Percentiles rank a stretch among this genome's conserved stretches.
Conservation (phyloP, 2,113 vertebrate genomes). For the Hippotragus niger region DNA sequence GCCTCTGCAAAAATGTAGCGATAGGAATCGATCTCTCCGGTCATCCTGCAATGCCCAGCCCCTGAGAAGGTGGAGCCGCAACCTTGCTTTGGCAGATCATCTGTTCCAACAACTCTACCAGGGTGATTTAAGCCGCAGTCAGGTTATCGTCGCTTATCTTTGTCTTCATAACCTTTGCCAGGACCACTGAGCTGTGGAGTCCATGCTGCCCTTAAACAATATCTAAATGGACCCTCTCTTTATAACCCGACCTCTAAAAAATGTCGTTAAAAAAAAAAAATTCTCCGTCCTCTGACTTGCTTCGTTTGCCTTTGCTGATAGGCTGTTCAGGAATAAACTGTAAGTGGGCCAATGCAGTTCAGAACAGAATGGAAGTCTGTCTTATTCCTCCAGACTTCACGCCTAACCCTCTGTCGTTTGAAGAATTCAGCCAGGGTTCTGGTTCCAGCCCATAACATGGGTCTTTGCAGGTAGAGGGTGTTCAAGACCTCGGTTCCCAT, state of each 20-base stretch:
- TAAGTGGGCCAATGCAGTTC: not conserved
- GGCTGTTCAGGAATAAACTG: not conserved
- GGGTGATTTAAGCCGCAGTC: not conserved
- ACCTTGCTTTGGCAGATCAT: not conserved
- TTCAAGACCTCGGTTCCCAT: not conserved
- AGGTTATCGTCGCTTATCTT: not conserved
- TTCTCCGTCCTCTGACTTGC: not conserved
- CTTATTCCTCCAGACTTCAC: not conserved
- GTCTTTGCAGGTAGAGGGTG: not conserved
- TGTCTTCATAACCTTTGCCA: not conserved
- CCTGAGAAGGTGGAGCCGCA: rapidly evolving
- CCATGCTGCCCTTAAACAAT: not conserved
- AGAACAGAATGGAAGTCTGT: not conserved
- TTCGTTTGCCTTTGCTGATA: not conserved
- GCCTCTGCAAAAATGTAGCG: not conserved
- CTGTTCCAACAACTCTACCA: not conserved
- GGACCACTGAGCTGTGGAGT: not conserved
- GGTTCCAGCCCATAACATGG: not conserved
- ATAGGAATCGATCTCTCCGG: rapidly evolving
- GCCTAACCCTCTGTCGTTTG: not conserved
- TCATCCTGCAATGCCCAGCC: rapidly evolving
- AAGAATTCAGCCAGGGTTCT: not conserved
- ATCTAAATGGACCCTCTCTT: not conserved
- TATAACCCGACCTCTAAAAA: not conserved
- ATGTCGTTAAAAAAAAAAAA: not conserved